phyloP scores from a whole-genome alignment of 2,797 vertebrate genomes.

The Sebastes hopkinsi region DNA sequence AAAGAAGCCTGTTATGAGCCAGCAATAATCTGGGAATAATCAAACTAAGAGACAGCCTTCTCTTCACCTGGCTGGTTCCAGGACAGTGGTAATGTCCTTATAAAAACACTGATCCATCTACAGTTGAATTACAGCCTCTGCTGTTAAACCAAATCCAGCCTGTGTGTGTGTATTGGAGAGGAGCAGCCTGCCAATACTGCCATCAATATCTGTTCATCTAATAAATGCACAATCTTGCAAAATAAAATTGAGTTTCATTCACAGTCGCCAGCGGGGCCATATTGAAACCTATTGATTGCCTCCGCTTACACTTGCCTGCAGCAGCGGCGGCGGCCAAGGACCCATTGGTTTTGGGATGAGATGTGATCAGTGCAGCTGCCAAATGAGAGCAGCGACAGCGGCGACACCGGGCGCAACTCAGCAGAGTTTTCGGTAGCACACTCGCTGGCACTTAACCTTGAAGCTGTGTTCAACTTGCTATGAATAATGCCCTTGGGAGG shows the following conservation, averaged over 20 bases:
- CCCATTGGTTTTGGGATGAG: constrained; percentile 56
- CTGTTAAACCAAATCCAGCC: constrained; percentile 2
- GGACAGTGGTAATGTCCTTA: constrained; percentile 30
- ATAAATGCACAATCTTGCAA: constrained; percentile 78
- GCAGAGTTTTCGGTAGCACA: constrained; percentile 48
- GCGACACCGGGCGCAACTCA: constrained; percentile 46
- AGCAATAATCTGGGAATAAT: constrained; percentile 30
- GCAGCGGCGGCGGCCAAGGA: constrained; percentile 28
- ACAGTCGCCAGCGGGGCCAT: constrained; percentile 53
- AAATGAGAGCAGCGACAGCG: constrained; percentile 37
- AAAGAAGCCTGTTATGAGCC: background rate
- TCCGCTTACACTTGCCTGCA: constrained; percentile 48
- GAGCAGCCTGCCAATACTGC: constrained; percentile 49
- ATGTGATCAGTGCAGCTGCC: constrained; percentile 56
- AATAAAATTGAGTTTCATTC: constrained; percentile 79
- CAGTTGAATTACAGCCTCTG: constrained; percentile 35
- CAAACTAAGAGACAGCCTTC: constrained; percentile 5
- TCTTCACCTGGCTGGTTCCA: constrained; percentile 2
- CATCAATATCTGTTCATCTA: constrained; percentile 78
- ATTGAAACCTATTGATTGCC: constrained; percentile 76
- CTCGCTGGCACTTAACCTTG: constrained; percentile 72
- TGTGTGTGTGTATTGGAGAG: constrained; percentile 21
- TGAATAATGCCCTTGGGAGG: constrained; percentile 59
- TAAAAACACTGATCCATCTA: constrained; percentile 37
- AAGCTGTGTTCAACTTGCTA: constrained; percentile 48